Percentiles rank a stretch among this genome's conserved stretches.
phyloP scores from a whole-genome alignment of 2,113 vertebrate genomes.

The Egretta garzetta region DNA sequence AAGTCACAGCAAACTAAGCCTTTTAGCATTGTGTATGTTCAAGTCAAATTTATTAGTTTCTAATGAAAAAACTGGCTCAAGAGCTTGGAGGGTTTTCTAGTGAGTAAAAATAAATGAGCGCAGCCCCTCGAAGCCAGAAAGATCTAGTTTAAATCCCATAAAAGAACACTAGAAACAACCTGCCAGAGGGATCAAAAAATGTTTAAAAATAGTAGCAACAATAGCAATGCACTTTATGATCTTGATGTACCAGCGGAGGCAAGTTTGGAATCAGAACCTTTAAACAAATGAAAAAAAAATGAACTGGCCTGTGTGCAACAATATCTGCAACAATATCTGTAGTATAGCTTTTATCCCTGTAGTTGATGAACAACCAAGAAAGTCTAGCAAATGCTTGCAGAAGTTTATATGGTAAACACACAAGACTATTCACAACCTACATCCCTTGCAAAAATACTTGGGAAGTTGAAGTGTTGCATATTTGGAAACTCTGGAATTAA shows the following conservation, averaged over 20 bases:
- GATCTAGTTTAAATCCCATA: slow-evolving; percentile 60
- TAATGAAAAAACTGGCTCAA: slow-evolving; percentile 66
- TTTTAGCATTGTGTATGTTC: slow-evolving; percentile 52
- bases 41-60: slow-evolving; percentile 68
- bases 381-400: background rate
- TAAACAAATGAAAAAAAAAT: background rate
- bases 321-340: background rate
- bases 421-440: background rate
- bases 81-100: slow-evolving; percentile 53
- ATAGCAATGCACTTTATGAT: slow-evolving; percentile 37
- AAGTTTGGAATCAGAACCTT: background rate
- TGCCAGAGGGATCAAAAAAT: slow-evolving; percentile 51
- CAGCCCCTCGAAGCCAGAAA: slow-evolving; percentile 30
- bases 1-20: slow-evolving; percentile 28
- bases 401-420: background rate
- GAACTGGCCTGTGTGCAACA: background rate
- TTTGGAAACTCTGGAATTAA: background rate
- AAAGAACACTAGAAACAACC: slow-evolving; percentile 31
- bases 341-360: background rate
- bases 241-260: background rate
- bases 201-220: slow-evolving; percentile 36
- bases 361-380: background rate
- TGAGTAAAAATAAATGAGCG: slow-evolving; percentile 61
- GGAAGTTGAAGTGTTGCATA: background rate
- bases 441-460: background rate